phyloP scores from a whole-genome alignment of 2,888 invertebrate species.

The Chloroclysta siterata region DNA sequence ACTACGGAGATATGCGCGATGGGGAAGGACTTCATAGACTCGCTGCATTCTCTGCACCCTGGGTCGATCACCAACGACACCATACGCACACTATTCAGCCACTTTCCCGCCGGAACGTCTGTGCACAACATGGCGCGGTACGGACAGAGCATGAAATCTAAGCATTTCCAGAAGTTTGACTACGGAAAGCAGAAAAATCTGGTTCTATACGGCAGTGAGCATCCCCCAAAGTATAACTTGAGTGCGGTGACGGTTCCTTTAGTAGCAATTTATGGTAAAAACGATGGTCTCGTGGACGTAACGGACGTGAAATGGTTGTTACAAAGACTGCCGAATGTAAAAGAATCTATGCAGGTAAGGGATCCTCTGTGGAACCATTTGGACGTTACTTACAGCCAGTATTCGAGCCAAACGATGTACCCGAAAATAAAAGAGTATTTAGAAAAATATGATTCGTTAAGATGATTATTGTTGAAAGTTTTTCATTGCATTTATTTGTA shows the following conservation, averaged over 20 bases:
- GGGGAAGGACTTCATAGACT: slow-evolving; percentile 51
- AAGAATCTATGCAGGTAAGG: slow-evolving; percentile 82
- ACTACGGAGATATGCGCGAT: slow-evolving; percentile 53
- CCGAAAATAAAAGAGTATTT: slow-evolving; percentile 73
- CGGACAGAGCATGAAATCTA: slow-evolving; percentile 58
- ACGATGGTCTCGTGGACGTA: slow-evolving; percentile 85
- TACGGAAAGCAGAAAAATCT: slow-evolving; percentile 61
- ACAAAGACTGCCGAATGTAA: slow-evolving; percentile 80
- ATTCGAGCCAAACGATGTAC: slow-evolving; percentile 44
- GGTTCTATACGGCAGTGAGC: slow-evolving; percentile 53
- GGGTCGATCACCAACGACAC: slow-evolving; percentile 62
- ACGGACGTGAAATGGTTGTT: slow-evolving; percentile 83
- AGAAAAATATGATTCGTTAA: slow-evolving; percentile 28
- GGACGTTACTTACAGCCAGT: slow-evolving; percentile 47
- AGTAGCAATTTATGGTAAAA: slow-evolving; percentile 62
- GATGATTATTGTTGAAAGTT: neutral
- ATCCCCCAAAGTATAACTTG: slow-evolving; percentile 63
- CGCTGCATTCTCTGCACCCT: slow-evolving; percentile 50
- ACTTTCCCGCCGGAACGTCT: slow-evolving; percentile 67
- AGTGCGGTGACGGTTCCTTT: slow-evolving; percentile 59
- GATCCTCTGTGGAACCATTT: slow-evolving; percentile 66
- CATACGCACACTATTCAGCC: slow-evolving; percentile 52
- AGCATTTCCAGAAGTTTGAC: slow-evolving; percentile 64
- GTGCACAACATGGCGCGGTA: slow-evolving; percentile 63
- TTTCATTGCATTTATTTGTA: slow-evolving; percentile 8